phyloP scores from a whole-genome alignment of 2,797 vertebrate species.

The Oryzias sinensis region DNA sequence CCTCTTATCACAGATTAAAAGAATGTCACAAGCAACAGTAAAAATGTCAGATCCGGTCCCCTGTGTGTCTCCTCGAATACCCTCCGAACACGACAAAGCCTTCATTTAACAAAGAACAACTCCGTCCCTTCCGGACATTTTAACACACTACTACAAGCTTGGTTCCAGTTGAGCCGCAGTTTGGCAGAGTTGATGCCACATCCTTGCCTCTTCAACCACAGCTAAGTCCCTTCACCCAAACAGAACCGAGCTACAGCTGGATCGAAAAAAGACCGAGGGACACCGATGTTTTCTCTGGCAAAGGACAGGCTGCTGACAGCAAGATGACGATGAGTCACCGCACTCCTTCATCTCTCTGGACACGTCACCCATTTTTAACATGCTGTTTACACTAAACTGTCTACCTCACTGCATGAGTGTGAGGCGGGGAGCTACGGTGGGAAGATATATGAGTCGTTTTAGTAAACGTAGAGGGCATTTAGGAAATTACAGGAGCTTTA shows the following conservation, averaged over 20 bases:
- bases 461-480: constrained; percentile 1
- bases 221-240: background rate
- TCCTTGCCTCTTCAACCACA: too few species aligned
- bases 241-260: background rate
- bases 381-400: constrained; percentile 44
- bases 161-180: too few species aligned
- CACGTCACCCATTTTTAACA: constrained; percentile 54
- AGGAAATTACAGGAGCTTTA: constrained; percentile 13
- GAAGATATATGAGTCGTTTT: background rate
- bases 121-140: too few species aligned
- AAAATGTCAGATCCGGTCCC: background rate
- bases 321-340: constrained; percentile 38
- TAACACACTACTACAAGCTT: too few species aligned
- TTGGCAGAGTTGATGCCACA: too few species aligned
- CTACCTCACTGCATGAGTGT: background rate
- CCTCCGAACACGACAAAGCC: too few species aligned
- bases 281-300: constrained; percentile 40
- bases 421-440: background rate
- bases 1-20: constrained; percentile 2
- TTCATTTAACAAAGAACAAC: too few species aligned
- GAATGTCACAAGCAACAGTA: background rate
- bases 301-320: constrained; percentile 23
- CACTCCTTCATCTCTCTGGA: constrained; percentile 53
- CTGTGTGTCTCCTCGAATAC: too few species aligned
- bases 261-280: constrained; percentile 6